These are phyloP conservation scores for Berghia stephanieae DNA, from an alignment of 1,140 invertebrate genomes.

Conservation along the genomic window DNA sequence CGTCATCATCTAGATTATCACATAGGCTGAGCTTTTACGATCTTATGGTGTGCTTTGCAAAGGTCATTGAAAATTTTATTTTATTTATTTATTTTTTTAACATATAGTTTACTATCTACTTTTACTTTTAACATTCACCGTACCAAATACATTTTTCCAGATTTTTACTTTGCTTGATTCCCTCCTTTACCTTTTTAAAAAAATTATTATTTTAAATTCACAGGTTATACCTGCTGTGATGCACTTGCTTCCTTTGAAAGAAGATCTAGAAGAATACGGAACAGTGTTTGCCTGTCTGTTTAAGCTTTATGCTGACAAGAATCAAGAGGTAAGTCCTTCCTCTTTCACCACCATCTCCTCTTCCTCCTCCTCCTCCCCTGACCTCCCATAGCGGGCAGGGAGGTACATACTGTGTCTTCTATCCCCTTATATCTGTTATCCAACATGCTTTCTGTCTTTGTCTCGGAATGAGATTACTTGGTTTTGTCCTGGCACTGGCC, in stretches of 20 bases:
- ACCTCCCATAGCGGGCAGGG: no score
- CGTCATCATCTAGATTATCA: background rate
- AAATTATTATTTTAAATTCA: constrained; percentile 36
- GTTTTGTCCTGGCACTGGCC: no score
- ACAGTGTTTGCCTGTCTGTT: constrained; percentile 76
- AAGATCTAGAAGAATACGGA: constrained; percentile 80
- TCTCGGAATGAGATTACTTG: no score
- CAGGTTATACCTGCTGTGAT: constrained; percentile 79
- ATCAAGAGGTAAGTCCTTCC: constrained; percentile 41
- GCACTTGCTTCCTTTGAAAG: constrained; percentile 76
- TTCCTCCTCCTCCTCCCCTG: no score
- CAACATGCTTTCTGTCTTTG: no score
- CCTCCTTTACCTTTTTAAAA: background rate
- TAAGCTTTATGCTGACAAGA: constrained; percentile 66
- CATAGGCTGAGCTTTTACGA: background rate
- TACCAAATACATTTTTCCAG: background rate
- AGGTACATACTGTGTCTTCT: background rate
- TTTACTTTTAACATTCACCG: background rate
- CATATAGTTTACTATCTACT: background rate
- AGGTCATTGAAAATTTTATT: no score
- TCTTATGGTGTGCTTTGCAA: no score
- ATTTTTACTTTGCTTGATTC: background rate
- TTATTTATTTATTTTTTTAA: no score
- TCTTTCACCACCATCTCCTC: background rate
- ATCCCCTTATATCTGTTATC: no score